Conservation (phyloP, 1,140 invertebrate species). For the Macrotrachela quadricornifera region DNA sequence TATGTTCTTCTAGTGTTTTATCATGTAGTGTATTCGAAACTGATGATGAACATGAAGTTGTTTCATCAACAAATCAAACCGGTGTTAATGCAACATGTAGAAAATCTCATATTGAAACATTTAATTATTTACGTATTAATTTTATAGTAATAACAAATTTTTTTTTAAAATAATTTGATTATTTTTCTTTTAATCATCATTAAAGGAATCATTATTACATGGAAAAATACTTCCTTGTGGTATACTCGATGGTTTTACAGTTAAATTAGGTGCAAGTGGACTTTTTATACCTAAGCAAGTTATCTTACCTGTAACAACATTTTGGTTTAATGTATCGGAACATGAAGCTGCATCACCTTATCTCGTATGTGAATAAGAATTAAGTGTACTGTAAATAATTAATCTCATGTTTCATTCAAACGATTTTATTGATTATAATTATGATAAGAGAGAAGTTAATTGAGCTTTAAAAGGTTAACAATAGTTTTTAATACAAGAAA, state of each 20-base stretch:
- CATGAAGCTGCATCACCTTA: slow-evolving; percentile 77
- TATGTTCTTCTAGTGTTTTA: too few species aligned
- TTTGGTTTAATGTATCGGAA: slow-evolving; percentile 76
- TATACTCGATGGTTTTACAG: slow-evolving; percentile 71
- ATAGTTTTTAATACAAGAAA: too few species aligned
- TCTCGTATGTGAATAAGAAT: slow-evolving; percentile 43
- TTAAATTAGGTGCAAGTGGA: slow-evolving; percentile 72
- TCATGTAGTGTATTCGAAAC: too few species aligned
- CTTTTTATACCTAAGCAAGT: slow-evolving; percentile 72
- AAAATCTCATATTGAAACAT: too few species aligned
- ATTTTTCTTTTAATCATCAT: slow-evolving; percentile 10
- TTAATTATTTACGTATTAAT: too few species aligned
- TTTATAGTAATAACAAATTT: too few species aligned
- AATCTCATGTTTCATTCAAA: slow-evolving; percentile 6
- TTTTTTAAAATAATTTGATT: too few species aligned
- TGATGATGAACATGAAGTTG: too few species aligned
- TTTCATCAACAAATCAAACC: too few species aligned
- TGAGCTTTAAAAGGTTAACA: too few species aligned
- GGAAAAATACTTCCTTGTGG: slow-evolving; percentile 63
- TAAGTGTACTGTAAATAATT: neutral
- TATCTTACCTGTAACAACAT: slow-evolving; percentile 69
- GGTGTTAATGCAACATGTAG: too few species aligned
- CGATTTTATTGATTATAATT: neutral
- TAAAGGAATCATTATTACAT: slow-evolving; percentile 63
- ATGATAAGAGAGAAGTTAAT: too few species aligned